Conservation (phyloP, 35 echinoderm and acorn worm genomes). For the Ophiothrix spiculata region DNA sequence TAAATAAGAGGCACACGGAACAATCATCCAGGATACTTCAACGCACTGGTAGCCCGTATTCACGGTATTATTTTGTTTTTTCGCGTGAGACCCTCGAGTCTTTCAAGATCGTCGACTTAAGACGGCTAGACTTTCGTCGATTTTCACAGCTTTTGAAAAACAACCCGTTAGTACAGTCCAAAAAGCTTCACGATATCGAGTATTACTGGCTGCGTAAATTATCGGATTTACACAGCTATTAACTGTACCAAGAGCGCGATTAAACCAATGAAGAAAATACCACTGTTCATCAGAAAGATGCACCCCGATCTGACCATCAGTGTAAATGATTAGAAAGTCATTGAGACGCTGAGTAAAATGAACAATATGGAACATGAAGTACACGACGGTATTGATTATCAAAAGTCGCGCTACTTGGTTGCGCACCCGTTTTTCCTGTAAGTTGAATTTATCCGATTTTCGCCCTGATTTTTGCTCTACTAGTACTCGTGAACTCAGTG, state of each 20-base stretch:
- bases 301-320: neutral
- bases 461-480: neutral
- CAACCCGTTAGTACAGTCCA: neutral
- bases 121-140: too few species aligned
- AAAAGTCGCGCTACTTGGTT: neutral
- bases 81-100: too few species aligned
- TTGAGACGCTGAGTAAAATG: neutral
- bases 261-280: neutral
- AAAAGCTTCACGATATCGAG: neutral
- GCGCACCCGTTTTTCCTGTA: neutral
- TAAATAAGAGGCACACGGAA: too few species aligned
- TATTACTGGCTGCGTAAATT: neutral
- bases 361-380: neutral
- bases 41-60: too few species aligned
- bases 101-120: too few species aligned
- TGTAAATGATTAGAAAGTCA: neutral
- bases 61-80: too few species aligned
- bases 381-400: neutral
- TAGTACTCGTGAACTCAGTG: neutral
- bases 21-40: too few species aligned
- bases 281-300: neutral
- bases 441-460: neutral
- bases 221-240: neutral
- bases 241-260: neutral
- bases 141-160: too few species aligned